Percentiles rank a stretch among this genome's conserved stretches.
Conservation (phyloP, 2,797 vertebrate genomes). For the Urophycis tenuis region DNA sequence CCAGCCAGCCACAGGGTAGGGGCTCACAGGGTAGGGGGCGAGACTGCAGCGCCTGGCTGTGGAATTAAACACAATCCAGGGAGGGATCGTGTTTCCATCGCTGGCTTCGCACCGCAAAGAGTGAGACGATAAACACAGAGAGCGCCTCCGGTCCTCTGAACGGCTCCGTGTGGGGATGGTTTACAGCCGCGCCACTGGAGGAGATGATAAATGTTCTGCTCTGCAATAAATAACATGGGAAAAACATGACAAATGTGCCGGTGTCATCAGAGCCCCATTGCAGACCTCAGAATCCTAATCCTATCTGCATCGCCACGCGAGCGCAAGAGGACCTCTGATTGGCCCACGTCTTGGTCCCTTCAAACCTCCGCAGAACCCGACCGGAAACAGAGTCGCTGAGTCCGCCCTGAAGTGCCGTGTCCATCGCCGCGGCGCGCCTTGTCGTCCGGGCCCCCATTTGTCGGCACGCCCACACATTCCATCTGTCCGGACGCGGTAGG, state of each 20-base stretch:
- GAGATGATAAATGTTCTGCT: background rate
- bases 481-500: background rate
- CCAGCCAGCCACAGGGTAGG: slow-evolving; percentile 30
- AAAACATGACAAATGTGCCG: background rate
- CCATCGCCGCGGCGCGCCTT: too few species aligned
- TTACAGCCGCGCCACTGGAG: background rate
- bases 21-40: background rate
- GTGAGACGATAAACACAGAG: background rate
- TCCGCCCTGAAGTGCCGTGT: too few species aligned
- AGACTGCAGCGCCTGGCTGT: background rate
- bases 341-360: too few species aligned
- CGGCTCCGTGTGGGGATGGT: background rate
- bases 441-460: too few species aligned
- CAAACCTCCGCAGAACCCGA: too few species aligned
- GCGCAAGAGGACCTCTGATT: too few species aligned
- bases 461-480: too few species aligned
- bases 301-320: too few species aligned
- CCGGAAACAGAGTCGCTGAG: too few species aligned
- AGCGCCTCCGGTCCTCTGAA: too few species aligned
- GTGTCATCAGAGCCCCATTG: background rate
- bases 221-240: background rate
- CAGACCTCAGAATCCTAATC: background rate
- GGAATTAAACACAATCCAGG: background rate
- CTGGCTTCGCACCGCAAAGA: background rate
- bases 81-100: background rate